Conservation (phyloP, 1,140 invertebrate species). For the Periplaneta americana region DNA sequence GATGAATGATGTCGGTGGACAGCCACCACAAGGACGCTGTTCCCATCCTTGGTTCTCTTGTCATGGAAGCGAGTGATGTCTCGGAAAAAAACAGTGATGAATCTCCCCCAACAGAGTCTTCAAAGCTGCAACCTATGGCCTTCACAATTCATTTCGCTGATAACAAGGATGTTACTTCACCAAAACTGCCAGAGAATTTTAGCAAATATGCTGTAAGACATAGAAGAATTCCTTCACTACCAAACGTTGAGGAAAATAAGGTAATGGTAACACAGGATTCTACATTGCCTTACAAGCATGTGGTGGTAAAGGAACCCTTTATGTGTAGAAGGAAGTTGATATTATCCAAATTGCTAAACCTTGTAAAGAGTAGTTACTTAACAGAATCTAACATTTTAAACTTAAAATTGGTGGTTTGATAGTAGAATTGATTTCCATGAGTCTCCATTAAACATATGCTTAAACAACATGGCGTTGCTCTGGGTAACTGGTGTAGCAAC, state of each 20-base stretch:
- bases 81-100: background rate
- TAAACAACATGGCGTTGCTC: too few relatives aligned
- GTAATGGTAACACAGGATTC: slow-evolving; percentile 11
- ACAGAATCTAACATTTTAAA: background rate
- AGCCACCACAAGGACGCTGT: background rate
- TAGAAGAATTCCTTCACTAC: slow-evolving; percentile 29
- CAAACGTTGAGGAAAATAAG: slow-evolving; percentile 31
- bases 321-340: background rate
- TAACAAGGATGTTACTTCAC: slow-evolving; percentile 20
- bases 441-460: too few relatives aligned
- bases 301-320: too few relatives aligned
- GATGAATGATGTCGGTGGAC: background rate
- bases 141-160: slow-evolving; percentile 43
- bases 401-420: background rate
- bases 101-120: slow-evolving; percentile 10
- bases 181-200: slow-evolving; percentile 35
- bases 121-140: slow-evolving; percentile 33
- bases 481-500: too few relatives aligned
- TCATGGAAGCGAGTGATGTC: background rate
- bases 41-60: background rate
- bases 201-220: slow-evolving; percentile 42
- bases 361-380: background rate
- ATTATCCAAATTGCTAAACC: background rate
- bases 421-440: too few relatives aligned
- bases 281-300: too few relatives aligned